These are phyloP conservation scores for Drosophila quinaria DNA, from an alignment of 2,888 invertebrate genomes.

Conservation along the genomic window DNA sequence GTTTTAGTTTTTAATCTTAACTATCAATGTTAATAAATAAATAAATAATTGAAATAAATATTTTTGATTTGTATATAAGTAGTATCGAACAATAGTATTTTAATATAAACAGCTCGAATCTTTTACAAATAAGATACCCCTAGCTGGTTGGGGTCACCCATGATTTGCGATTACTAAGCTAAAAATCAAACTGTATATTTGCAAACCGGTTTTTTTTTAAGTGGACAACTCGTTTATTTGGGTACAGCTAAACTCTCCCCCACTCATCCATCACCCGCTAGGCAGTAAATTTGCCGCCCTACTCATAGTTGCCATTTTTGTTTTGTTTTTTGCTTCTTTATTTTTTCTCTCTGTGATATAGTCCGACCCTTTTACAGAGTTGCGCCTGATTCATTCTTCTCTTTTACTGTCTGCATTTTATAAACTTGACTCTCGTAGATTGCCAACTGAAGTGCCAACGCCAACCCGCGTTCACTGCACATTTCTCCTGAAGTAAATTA, in stretches of 20 bases:
- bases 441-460: constrained; percentile 40
- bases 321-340: too few relatives aligned
- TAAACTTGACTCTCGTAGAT: constrained; percentile 33
- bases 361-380: not conserved
- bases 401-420: constrained; percentile 33
- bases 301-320: constrained; percentile 8
- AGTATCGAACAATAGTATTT: too few relatives aligned
- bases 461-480: constrained; percentile 40
- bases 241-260: not conserved
- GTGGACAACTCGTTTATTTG: constrained; percentile 1
- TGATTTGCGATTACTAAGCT: not conserved
- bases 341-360: not conserved
- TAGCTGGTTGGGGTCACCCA: not conserved
- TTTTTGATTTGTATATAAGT: not conserved
- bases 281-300: constrained; percentile 13
- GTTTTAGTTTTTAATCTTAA: too few relatives aligned
- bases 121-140: not conserved
- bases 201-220: not conserved
- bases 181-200: not conserved
- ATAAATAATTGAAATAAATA: not conserved
- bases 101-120: not conserved
- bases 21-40: too few relatives aligned
- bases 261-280: not conserved
- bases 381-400: constrained; percentile 14
- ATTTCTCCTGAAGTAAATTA: constrained; percentile 70